Conservation (phyloP, 2,888 invertebrate species). For the Eupithecia vulgata region DNA sequence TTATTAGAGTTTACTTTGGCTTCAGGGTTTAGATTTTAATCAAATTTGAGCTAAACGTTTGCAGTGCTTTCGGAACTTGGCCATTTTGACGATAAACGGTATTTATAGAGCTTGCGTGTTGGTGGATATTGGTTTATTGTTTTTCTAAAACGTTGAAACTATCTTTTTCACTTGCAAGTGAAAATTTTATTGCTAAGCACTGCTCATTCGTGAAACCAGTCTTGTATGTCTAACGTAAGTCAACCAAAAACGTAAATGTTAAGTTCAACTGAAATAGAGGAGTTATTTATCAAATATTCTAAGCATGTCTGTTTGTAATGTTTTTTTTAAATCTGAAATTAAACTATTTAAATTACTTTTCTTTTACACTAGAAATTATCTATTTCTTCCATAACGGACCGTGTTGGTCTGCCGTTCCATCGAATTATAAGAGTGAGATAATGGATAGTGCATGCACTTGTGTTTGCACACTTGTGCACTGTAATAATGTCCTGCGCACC, state of each 20-base stretch:
- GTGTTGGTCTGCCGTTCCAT: no score
- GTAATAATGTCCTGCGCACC: no score
- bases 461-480: no score
- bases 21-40: conserved; percentile 47
- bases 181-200: not conserved
- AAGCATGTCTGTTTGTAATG: no score
- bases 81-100: conserved; percentile 46
- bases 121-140: conserved; percentile 42
- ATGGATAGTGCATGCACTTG: no score
- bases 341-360: no score
- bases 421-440: no score
- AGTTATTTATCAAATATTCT: no score
- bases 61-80: conserved; percentile 43
- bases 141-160: conserved; percentile 38
- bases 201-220: not conserved
- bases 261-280: no score
- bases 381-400: no score
- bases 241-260: not conserved
- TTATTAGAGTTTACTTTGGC: conserved; percentile 45
- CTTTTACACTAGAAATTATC: no score
- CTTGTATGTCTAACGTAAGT: not conserved
- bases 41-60: conserved; percentile 52
- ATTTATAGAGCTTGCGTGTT: conserved; percentile 45
- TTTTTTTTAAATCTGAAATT: no score
- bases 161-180: conserved; percentile 20